Evolutionary conservation across 1,140 invertebrate species (phyloP), one percentile per base, ranked within the genome.

Genomic region (Phymastichus coffea): DNA sequence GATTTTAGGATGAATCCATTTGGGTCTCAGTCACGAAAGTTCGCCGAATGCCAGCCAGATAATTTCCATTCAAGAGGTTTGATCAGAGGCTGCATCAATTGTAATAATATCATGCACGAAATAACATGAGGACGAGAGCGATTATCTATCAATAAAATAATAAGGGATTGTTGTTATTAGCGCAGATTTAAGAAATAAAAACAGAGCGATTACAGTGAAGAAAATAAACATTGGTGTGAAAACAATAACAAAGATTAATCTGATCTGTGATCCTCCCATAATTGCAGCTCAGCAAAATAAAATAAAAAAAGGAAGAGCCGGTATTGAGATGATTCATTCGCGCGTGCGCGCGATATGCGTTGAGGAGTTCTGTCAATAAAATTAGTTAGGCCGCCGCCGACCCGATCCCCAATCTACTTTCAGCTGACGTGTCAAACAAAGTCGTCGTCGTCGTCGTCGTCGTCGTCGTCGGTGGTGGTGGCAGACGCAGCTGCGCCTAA

Each of bases 351-450:
- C 9, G 28, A 51, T 53, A 53, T 53, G 15, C 10, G 44, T 3
- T 14, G 19, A 23, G 23, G 8, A 23, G n/a, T 53, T n/a, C 26
- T 60, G 48, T 53, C 43, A 47, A 22, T 23, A 44, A 60, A 60
- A 60, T 60, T 54, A 60, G 22, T 48, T 30, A 9, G 9, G 17
- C 26, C 12, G 14, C 3, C 28, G 22, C 8, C 9, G 40, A n/a
- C 7, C 26, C n/a, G 1, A 15, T 28, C 12, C n/a, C 19, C 44
- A 41, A 48, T 61, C 28, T 53, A 49, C 57, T 60, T 60, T 60
- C 28, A 48, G 17, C 23, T 43, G 52, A n/a, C 23, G 44, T 49
- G 59, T 55, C 52, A 61, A 55, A 56, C 38, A 61, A 51, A 61
- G 53, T 57, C 28, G 48, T 33, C 23, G 37, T 44, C 38, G 38